Evolutionary conservation across 2,797 vertebrate species (phyloP), one percentile per base, ranked within the genome.

Genomic region (Betta splendens): DNA sequence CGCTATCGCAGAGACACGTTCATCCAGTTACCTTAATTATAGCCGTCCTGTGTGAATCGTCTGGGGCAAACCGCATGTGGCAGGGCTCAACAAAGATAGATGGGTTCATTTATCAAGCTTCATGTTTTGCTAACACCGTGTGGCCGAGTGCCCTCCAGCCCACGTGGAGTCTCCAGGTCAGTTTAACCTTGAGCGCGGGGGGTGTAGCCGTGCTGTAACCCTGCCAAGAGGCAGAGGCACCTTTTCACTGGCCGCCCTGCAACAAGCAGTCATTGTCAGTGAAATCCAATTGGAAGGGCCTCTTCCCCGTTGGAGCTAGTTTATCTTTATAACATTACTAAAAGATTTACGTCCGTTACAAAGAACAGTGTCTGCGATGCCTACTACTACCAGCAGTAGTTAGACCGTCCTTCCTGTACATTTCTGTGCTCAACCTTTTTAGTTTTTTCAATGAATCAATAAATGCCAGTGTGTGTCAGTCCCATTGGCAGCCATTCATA

Each of bases 131-230:
- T 85, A 89, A 83, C 75, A 51, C 64, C 25, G 71, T 70, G 70
- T 77, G 85, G 88, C 83, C 87, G 59, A 64, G 75, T 48, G 81
- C 84, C 84, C 81, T 61, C 64, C 47, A 60, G 85, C 83, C 81
- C 85, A 79, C 80, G 36, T 76, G 70, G 62, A 81, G 79, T 79
- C 77, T 80, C 66, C 72, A 77, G 86, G 85, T 84, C 79, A 68
- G 48, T 91, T 91, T 92, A 90, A 92, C 90, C 89, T 90, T 90
- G 85, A 91, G 77, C 64, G n/a, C 64, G 15, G 59, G 73, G 84
- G 77, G 58, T 74, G 54, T 26, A 80, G 65, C 58, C 53, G 71
- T 75, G 83, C 70, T 74, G 76, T 81, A 86, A 75, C 71, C 59
- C 67, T 71, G 81, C 79, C 80, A 80, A 72, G 63, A 76, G 77